Evolutionary conservation across 2,113 vertebrate genomes (phyloP).

Genomic region (Oxyruncus cristatus): DNA sequence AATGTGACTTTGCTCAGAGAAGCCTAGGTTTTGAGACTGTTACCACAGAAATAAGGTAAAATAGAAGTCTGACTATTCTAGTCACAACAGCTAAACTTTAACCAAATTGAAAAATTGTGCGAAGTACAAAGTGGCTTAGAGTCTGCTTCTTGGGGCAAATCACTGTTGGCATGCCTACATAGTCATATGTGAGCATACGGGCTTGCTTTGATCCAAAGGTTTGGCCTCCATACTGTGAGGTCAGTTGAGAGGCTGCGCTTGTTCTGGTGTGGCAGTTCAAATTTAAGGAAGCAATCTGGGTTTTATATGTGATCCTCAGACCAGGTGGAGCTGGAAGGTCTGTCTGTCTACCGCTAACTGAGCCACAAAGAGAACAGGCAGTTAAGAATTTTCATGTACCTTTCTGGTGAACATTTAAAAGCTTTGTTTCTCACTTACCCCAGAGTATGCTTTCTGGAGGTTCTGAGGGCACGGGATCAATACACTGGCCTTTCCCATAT

Average conservation of each 20-base stretch:
- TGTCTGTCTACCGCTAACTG: neutral
- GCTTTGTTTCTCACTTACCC: neutral
- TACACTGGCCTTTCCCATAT: neutral
- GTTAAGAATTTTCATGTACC: neutral
- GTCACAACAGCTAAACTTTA: neutral
- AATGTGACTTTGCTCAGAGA: neutral
- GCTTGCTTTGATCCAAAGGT: neutral
- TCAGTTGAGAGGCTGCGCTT: fast-evolving
- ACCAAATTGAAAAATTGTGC: neutral
- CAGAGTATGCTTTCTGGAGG: neutral
- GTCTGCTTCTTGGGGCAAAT: neutral
- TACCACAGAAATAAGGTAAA: neutral
- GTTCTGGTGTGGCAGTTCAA: neutral
- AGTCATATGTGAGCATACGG: neutral
- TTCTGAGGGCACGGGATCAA: neutral
- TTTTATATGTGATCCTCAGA: neutral
- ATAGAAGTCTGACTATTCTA: neutral
- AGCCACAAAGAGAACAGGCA: neutral
- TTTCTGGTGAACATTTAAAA: neutral
- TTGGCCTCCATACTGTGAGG: neutral
- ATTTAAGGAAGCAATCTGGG: neutral
- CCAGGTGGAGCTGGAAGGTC: neutral
- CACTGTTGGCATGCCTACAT: fast-evolving
- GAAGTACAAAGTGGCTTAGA: neutral
- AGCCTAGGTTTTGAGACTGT: neutral